Evolutionary conservation across 2,797 vertebrate species (phyloP).

Genomic region (Macropus fuliginosus): DNA sequence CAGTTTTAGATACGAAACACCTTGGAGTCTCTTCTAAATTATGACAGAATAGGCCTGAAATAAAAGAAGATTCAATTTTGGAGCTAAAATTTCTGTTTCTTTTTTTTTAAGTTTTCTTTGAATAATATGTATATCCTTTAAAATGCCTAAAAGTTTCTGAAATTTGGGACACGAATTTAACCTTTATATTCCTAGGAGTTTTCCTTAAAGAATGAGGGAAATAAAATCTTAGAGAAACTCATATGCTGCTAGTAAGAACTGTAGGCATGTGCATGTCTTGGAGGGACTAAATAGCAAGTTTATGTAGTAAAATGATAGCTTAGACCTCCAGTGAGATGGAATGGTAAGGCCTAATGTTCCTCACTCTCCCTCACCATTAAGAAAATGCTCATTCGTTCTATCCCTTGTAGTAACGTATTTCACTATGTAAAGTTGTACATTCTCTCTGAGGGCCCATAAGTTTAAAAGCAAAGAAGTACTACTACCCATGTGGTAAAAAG

Average conservation of each 20-base stretch:
- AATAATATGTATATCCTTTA: background rate
- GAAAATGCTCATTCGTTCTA: background rate
- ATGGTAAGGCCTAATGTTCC: background rate
- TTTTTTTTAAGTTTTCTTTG: conserved; percentile 2
- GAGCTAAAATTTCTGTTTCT: background rate
- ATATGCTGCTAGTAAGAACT: background rate
- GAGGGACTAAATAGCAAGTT: background rate
- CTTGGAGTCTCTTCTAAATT: background rate
- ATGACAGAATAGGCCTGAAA: background rate
- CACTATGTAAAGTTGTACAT: background rate
- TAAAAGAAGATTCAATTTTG: conserved; percentile 34
- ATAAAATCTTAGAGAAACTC: background rate
- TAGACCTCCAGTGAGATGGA: background rate
- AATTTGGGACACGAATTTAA: background rate
- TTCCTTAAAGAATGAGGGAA: conserved; percentile 2
- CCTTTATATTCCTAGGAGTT: background rate
- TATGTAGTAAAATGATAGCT: background rate
- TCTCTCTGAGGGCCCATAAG: background rate
- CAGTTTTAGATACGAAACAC: background rate
- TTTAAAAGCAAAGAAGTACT: background rate
- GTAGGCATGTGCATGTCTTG: background rate
- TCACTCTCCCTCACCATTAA: background rate
- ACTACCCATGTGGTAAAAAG: background rate
- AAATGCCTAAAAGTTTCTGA: background rate
- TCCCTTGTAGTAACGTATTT: background rate